phyloP scores from a whole-genome alignment of 2,888 invertebrate genomes.

The Drosophila acutilabella region DNA sequence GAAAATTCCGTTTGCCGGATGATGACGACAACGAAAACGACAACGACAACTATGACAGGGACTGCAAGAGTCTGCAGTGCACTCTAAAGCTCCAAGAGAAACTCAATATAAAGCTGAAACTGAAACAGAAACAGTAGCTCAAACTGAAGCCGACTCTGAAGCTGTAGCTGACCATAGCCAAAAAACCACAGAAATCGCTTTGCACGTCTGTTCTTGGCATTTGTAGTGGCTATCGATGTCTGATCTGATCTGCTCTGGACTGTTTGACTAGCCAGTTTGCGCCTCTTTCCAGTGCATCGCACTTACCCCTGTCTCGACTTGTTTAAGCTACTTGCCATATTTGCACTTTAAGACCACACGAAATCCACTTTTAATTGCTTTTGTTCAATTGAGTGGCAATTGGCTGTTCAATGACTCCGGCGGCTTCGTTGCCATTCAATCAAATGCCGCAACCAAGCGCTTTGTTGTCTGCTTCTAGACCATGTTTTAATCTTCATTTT shows the following conservation, averaged over 20 bases:
- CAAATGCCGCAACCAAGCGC: constrained; percentile 49
- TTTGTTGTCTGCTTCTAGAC: constrained; percentile 53
- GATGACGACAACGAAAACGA: constrained; percentile 23
- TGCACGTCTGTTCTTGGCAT: constrained; percentile 30
- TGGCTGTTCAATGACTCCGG: constrained; percentile 37
- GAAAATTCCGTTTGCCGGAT: constrained; percentile 70
- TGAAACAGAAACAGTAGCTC: constrained; percentile 15
- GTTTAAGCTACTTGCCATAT: constrained; percentile 70
- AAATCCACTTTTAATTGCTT: constrained; percentile 84
- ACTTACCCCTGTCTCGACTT: constrained; percentile 42
- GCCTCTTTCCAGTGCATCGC: not conserved
- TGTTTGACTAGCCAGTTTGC: constrained; percentile 24
- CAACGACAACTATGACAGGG: constrained; percentile 30
- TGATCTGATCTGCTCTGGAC: constrained; percentile 44
- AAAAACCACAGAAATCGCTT: constrained; percentile 70
- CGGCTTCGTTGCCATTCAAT: constrained; percentile 59
- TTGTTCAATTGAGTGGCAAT: constrained; percentile 82
- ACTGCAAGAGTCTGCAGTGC: constrained; percentile 11
- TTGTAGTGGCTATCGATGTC: constrained; percentile 42
- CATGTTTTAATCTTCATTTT: constrained; percentile 22
- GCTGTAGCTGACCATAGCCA: constrained; percentile 20
- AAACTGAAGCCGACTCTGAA: not conserved
- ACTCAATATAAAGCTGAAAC: constrained; percentile 1
- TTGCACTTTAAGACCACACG: constrained; percentile 72
- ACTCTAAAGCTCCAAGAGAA: not conserved